A percentile compares a stretch with the other conserved stretches of the same genome.
Conservation (phyloP, 1,140 invertebrate genomes). For the Drosophila nebulosa region DNA sequence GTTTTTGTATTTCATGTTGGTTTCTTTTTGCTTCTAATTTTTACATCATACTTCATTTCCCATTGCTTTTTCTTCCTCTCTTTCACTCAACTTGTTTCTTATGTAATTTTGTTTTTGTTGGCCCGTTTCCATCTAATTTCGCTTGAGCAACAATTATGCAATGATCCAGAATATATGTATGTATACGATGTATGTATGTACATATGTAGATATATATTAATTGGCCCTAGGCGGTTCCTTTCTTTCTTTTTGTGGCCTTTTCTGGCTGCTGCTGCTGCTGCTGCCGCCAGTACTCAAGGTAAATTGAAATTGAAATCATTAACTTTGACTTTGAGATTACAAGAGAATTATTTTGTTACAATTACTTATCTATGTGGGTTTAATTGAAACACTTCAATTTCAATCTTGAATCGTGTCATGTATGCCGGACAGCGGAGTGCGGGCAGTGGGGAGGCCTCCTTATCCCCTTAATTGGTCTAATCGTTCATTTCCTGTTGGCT, state of each 20-base stretch:
- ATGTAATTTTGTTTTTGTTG: constrained; percentile 50
- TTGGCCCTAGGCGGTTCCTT: background rate
- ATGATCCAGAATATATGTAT: constrained; percentile 45
- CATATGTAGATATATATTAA: background rate
- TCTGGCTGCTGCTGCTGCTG: background rate
- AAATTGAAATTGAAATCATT: constrained; percentile 51
- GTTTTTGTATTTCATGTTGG: no score
- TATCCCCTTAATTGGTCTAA: constrained; percentile 22
- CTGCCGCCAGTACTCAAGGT: constrained; percentile 47
- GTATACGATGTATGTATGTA: background rate
- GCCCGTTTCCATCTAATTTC: constrained; percentile 29
- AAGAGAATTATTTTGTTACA: constrained; percentile 26
- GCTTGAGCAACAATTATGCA: constrained; percentile 60
- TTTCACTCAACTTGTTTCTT: constrained; percentile 42
- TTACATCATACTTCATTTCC: constrained; percentile 57
- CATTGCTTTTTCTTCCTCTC: constrained; percentile 29
- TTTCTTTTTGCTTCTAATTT: constrained; percentile 19
- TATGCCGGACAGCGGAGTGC: constrained; percentile 12
- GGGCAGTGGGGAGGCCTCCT: background rate
- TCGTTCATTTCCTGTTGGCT: constrained; percentile 61
- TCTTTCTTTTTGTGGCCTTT: background rate
- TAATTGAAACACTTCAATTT: constrained; percentile 39
- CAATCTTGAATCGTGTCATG: constrained; percentile 63
- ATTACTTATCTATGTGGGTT: constrained; percentile 46
- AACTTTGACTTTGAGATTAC: constrained; percentile 68